A percentile compares a stretch with the other conserved stretches of the same genome.
These are phyloP conservation scores for Drosophila mulleri DNA, from an alignment of 2,888 invertebrate genomes.

Conservation along the genomic window DNA sequence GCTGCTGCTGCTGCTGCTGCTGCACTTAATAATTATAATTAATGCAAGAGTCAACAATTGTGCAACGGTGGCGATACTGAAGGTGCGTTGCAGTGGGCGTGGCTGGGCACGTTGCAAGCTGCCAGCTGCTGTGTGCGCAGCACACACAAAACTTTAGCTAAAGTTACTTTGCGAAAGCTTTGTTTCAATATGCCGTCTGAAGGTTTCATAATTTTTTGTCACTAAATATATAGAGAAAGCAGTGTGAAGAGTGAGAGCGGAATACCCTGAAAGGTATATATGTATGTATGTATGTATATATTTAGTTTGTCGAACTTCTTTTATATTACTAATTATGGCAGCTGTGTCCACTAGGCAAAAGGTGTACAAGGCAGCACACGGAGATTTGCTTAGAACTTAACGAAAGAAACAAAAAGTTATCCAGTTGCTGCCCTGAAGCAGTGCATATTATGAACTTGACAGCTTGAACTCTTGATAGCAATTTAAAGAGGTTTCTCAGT, in stretches of 20 bases:
- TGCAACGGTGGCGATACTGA: conserved; percentile 31
- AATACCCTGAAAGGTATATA: neutral
- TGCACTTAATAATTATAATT: conserved; percentile 70
- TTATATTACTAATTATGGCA: neutral
- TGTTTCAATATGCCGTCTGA: conserved; percentile 2
- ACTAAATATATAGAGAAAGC: neutral
- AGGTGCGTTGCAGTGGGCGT: conserved; percentile 21
- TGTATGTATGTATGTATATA: too few relatives aligned
- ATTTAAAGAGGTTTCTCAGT: neutral
- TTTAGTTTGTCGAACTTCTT: neutral
- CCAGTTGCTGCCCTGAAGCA: neutral
- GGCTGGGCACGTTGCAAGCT: neutral
- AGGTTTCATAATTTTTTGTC: conserved; percentile 9
- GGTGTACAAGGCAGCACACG: neutral
- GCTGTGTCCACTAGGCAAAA: neutral
- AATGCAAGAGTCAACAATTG: conserved; percentile 68
- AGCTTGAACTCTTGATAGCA: neutral
- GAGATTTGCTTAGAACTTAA: neutral
- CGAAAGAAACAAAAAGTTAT: neutral
- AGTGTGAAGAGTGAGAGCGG: neutral
- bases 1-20: neutral
- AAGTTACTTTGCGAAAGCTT: conserved; percentile 44
- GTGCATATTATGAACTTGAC: too few relatives aligned
- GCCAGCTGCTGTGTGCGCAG: conserved; percentile 6
- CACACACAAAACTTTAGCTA: conserved; percentile 25